Percentiles rank a stretch among this genome's conserved stretches.
Conservation (phyloP, 2,888 invertebrate genomes). For the Vannuccia rotundouncinata region DNA sequence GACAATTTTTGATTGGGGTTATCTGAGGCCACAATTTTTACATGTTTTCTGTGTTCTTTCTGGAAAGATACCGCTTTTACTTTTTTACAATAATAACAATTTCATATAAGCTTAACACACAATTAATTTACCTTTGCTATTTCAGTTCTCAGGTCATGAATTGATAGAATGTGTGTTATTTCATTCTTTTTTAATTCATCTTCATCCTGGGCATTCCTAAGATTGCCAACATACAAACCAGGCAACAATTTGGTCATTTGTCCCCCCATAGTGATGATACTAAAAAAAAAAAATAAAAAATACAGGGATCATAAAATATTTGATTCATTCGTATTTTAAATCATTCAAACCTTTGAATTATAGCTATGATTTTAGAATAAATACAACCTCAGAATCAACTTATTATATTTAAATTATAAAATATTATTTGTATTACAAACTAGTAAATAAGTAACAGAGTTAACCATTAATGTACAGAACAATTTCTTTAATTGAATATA, state of each 20-base stretch:
- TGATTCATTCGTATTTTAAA: too few species aligned
- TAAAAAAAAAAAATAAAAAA: too few species aligned
- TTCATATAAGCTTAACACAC: neutral
- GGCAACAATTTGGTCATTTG: slow-evolving; percentile 63
- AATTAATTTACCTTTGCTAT: neutral
- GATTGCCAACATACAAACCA: slow-evolving; percentile 88
- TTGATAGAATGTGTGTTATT: slow-evolving; percentile 88
- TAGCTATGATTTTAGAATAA: too few species aligned
- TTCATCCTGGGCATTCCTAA: slow-evolving; percentile 85
- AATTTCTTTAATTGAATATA: too few species aligned
- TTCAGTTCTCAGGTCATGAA: slow-evolving; percentile 66
- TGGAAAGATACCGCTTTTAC: neutral
- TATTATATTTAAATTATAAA: too few species aligned
- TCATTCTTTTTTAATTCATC: slow-evolving; percentile 78
- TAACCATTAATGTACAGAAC: too few species aligned
- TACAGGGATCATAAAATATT: too few species aligned
- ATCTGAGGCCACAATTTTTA: slow-evolving; percentile 68
- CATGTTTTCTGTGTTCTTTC: neutral
- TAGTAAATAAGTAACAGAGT: too few species aligned
- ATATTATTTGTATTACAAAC: too few species aligned
- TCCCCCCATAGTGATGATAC: neutral
- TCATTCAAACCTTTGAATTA: too few species aligned
- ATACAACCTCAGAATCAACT: too few species aligned
- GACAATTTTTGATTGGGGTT: slow-evolving; percentile 84
- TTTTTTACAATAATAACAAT: neutral